phyloP scores from a whole-genome alignment of 2,888 invertebrate species.

The Drosophila histrio region DNA sequence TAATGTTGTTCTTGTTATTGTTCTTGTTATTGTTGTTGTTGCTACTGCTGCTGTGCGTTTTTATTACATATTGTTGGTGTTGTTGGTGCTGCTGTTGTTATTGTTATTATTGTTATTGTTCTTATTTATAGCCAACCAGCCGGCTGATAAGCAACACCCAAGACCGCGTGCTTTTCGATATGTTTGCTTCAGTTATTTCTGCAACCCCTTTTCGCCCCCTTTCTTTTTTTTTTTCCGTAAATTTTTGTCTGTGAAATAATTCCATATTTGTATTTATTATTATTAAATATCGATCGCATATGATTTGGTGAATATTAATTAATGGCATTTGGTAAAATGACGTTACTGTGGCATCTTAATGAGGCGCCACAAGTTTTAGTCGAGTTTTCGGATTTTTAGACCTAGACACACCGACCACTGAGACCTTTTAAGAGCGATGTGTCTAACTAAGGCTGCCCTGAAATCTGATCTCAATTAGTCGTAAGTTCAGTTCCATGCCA shows the following conservation, averaged over 20 bases:
- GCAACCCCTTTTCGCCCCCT: neutral
- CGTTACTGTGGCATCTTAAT: neutral
- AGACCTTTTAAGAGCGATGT: neutral
- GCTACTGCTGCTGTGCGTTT: constrained; percentile 24
- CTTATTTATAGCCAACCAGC: constrained; percentile 29
- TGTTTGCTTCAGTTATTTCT: constrained; percentile 16
- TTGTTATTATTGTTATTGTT: constrained; percentile 20
- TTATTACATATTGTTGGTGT: constrained; percentile 26
- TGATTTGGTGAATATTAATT: constrained; percentile 51
- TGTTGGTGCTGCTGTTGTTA: constrained; percentile 13
- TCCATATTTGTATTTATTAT: constrained; percentile 2
- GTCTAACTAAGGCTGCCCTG: constrained; percentile 21
- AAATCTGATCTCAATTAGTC: constrained; percentile 70
- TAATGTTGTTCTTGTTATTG: constrained; percentile 1
- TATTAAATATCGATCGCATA: constrained; percentile 19
- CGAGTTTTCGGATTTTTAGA: neutral
- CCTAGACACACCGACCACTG: neutral
- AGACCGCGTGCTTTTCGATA: constrained; percentile 34
- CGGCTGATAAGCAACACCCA: constrained; percentile 36
- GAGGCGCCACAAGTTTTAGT: constrained; percentile 2
- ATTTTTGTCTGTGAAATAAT: neutral
- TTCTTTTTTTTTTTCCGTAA: neutral
- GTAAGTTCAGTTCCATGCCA: constrained; percentile 3
- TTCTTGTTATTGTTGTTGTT: neutral
- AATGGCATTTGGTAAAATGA: neutral